Evolutionary conservation across 1,140 invertebrate species (phyloP), one percentile per base, ranked within the genome.

Genomic region (Trachymyrmex cornetzi): DNA sequence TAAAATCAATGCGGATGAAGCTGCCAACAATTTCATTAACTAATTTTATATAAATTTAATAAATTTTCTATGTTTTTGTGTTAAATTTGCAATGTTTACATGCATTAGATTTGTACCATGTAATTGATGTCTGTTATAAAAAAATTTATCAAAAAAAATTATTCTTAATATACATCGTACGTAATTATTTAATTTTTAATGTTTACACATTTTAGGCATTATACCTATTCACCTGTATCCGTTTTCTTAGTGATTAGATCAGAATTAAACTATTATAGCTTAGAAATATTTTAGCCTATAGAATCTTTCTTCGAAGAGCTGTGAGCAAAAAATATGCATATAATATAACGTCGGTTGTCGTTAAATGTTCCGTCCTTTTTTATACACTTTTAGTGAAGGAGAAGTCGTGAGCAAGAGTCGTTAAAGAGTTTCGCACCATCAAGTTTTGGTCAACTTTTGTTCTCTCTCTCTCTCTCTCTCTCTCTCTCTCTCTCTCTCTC

Each of bases 351-450:
- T 57, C 12, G 44, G 14, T 38, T 87, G 16, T 14, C 55, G 48
- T 44, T 86, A 63, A 53, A 22, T 81, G 30, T 82, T 86, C 14
- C 14, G 44, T 77, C 6, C 19, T 57, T 50, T 84, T 34, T 74
- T 53, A 48, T 30, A 44, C 55, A 50, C 24, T 80, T 72, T 19
- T 77, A 24, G 57, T 77, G 53, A 59, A 63, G 27, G 44, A 77
- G 55, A 12, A 87, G 74, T 85, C 63, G 30, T 44, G 50, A 88
- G 50, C 24, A 71, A 88, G 77, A 82, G 64, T 89, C 81, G 84
- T 91, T 90, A 88, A 91, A 79, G 79, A 91, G 66, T 90, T 82
- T 88, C 34, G 57, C 81, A 30, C 66, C 67, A 86, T 82, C 69
- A 82, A 88, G 22, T 85, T 59, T 85, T 50, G 86, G 22, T 66